Base-by-base conservation (phyloP, 2,113 vertebrate genomes). In the Campylorhamphus procurvoides region DNA sequence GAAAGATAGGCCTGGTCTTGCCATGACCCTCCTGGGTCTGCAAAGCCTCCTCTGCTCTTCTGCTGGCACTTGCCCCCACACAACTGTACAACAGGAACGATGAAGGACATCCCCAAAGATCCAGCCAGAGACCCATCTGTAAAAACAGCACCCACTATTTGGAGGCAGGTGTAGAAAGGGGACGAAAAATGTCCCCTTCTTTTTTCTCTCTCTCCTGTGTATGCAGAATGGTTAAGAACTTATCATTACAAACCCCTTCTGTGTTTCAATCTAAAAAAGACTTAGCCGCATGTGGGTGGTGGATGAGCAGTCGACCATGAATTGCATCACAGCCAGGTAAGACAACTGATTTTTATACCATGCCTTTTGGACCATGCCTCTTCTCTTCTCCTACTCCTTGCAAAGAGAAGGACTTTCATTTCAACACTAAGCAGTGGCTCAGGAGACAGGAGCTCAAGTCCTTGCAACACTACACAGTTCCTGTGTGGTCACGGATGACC, bases 161-260 rank as follows among this genome's bases (percentile, higher is more conserved):
- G 50, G 90, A 73, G 5, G 14, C 35, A 87, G 42, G 14, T 49
- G 31, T 7, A 66, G 64, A 82, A 85, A 79, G 12, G 11, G 71
- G 18, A 74, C 47, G 11, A 39, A 56, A 72, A 77, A 39, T 0
- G 0, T 15, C 18, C 29, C 20, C 37, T 50, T 8, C 7, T 8
- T 31, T n/a, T 31, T 69, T 42, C 40, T 31, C 14, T 58, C 27
- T 58, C 27, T 59, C n/a, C 37, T 42, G 3, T 4, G 4, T 20
- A 19, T n/a, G n/a, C 27, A 9, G 6, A 69, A 29, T 19, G 2
- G 28, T 62, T 23, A 80, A 76, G 25, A 40, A 75, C 13, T 64
- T 28, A 47, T 0, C 9, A 23, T 22, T 40, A 59, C 24, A 62
- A 59, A 78, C n/a, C 9, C 12, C 6, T 39, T 31, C 29, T 53